A percentile compares a stretch with the other conserved stretches of the same genome.
These are phyloP conservation scores for Dreissena polymorpha DNA, from an alignment of 1,140 invertebrate species.

Conservation along the genomic window DNA sequence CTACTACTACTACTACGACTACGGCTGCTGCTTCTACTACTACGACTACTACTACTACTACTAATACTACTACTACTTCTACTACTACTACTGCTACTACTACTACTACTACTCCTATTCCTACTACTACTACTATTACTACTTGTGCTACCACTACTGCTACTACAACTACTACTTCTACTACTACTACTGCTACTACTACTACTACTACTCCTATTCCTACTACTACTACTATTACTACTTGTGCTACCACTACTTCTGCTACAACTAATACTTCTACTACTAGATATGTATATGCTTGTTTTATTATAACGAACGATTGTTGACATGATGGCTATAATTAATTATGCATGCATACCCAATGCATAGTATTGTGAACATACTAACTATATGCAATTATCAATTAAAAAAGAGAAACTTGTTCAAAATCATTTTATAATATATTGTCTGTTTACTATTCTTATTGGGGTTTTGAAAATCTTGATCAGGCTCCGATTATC, in stretches of 20 bases:
- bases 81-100: neutral
- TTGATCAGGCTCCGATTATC: too few relatives aligned
- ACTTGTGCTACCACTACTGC: constrained; percentile 65
- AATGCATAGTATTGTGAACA: too few relatives aligned
- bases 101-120: constrained; percentile 15
- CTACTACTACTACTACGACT: constrained; percentile 49
- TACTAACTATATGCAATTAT: too few relatives aligned
- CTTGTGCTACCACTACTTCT: constrained; percentile 16
- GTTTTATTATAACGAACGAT: neutral
- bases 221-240: constrained; percentile 12
- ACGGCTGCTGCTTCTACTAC: neutral
- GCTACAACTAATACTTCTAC: constrained; percentile 4
- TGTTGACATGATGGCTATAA: too few relatives aligned
- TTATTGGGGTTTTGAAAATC: too few relatives aligned
- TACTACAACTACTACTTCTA: too few relatives aligned
- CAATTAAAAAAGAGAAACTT: too few relatives aligned
- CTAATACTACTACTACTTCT: constrained; percentile 5
- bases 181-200: constrained; percentile 18
- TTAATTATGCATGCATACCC: too few relatives aligned
- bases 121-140: constrained; percentile 40
- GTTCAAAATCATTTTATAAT: too few relatives aligned
- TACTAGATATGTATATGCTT: neutral
- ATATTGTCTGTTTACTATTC: too few relatives aligned
- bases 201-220: constrained; percentile 11
- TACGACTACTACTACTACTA: constrained; percentile 13